Conservation (phyloP, 2,888 invertebrate genomes). For the Dryadula phaetusa region DNA sequence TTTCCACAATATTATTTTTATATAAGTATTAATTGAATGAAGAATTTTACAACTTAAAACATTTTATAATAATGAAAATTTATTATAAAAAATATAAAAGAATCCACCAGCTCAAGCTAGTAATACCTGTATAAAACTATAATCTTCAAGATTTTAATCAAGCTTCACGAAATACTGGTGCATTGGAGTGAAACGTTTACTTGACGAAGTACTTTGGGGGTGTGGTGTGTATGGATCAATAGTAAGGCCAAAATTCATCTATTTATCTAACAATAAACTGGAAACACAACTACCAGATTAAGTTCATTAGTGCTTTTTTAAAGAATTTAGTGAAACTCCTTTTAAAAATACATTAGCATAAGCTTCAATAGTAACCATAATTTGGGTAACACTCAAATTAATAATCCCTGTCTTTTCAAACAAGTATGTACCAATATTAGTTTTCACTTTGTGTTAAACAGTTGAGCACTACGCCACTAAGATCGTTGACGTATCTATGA, state of each 20-base stretch:
- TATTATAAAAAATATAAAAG: background rate
- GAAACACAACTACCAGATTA: background rate
- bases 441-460: background rate
- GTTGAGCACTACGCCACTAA: background rate
- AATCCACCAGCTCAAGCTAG: background rate
- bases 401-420: background rate
- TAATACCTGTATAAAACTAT: background rate
- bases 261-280: background rate
- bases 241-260: background rate
- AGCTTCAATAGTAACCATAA: background rate
- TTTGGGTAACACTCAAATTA: too few relatives aligned
- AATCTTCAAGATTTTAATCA: slow-evolving; percentile 5
- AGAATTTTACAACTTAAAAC: background rate
- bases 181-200: background rate
- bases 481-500: background rate
- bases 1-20: background rate
- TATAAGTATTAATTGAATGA: background rate
- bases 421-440: background rate
- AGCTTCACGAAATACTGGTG: background rate
- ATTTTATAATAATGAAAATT: background rate
- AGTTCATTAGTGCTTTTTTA: background rate
- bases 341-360: too few relatives aligned
- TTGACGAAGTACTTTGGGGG: background rate
- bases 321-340: background rate
- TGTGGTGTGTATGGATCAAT: background rate